These are phyloP conservation scores for Eulithis testata DNA, from an alignment of 2,888 invertebrate species.

Conservation along the genomic window DNA sequence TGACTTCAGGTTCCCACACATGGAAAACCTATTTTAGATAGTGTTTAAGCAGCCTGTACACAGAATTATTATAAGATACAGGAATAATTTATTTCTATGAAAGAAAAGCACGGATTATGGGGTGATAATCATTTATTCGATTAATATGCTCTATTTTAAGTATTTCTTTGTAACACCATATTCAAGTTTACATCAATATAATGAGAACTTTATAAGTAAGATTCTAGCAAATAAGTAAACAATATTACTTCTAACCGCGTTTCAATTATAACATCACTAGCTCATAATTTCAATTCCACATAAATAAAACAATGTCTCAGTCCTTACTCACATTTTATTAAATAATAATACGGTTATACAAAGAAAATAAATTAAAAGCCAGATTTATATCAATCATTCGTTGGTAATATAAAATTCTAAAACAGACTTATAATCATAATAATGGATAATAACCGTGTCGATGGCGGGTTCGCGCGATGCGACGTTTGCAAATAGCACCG, in stretches of 20 bases:
- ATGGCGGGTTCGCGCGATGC: slow-evolving; percentile 41
- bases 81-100: slow-evolving; percentile 32
- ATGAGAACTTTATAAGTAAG: slow-evolving; percentile 58
- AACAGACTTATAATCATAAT: slow-evolving; percentile 78
- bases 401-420: slow-evolving; percentile 85
- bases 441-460: slow-evolving; percentile 70
- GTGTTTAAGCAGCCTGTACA: background rate
- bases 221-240: slow-evolving; percentile 74
- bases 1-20: slow-evolving; percentile 84
- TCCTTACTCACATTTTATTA: slow-evolving; percentile 80
- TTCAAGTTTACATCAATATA: slow-evolving; percentile 76
- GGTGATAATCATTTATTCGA: slow-evolving; percentile 82
- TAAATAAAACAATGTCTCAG: slow-evolving; percentile 82
- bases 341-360: slow-evolving; percentile 84
- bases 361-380: slow-evolving; percentile 84
- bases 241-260: slow-evolving; percentile 58
- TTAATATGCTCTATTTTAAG: slow-evolving; percentile 80
- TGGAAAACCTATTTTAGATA: slow-evolving; percentile 37
- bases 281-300: slow-evolving; percentile 60
- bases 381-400: slow-evolving; percentile 81
- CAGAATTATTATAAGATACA: background rate
- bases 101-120: slow-evolving; percentile 58
- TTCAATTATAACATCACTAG: slow-evolving; percentile 61
- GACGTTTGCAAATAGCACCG: slow-evolving; percentile 30
- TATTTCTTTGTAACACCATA: slow-evolving; percentile 83